Percentiles rank a stretch among this genome's conserved stretches.
Conservation (phyloP, 2,113 vertebrate species). For the Festucalex cinctus region DNA sequence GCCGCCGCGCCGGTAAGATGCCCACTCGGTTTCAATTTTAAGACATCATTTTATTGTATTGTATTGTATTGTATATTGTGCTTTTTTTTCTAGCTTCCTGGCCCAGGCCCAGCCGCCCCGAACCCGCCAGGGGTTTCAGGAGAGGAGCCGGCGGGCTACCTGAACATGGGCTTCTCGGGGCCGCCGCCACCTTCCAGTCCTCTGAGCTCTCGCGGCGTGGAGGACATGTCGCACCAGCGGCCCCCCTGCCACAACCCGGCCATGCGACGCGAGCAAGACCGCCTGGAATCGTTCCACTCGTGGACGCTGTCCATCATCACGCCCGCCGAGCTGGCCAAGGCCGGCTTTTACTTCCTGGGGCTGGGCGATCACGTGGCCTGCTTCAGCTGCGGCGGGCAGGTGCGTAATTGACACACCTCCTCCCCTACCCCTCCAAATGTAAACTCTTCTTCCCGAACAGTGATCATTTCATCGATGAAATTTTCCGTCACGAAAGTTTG, state of each 20-base stretch:
- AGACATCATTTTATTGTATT: too few relatives aligned
- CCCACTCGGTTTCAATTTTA: too few relatives aligned
- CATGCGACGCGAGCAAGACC: constrained; percentile 88
- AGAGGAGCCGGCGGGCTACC: constrained; percentile 77
- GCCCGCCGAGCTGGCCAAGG: constrained; percentile 85
- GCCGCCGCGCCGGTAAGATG: constrained; percentile 60
- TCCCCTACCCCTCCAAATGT: too few relatives aligned
- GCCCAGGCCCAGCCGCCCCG: constrained; percentile 38
- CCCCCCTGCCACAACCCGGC: constrained; percentile 71
- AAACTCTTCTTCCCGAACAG: too few relatives aligned
- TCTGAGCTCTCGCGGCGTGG: constrained; percentile 72
- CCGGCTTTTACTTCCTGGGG: constrained; percentile 92
- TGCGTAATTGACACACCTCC: constrained; percentile 4
- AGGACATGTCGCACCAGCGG: constrained; percentile 78
- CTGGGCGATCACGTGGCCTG: constrained; percentile 89
- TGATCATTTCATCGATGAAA: too few relatives aligned
- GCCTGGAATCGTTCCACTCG: constrained; percentile 79
- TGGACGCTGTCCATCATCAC: constrained; percentile 84
- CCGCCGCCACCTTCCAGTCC: constrained; percentile 77
- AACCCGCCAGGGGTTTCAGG: constrained; percentile 54
- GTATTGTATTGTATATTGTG: not conserved
- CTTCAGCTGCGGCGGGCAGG: constrained; percentile 87
- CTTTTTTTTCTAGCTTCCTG: constrained; percentile 40
- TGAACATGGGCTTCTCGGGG: constrained; percentile 78
- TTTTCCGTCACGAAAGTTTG: too few relatives aligned